These are phyloP conservation scores for Zaprionus gabonicus DNA, from an alignment of 1,140 invertebrate species.

Conservation along the genomic window DNA sequence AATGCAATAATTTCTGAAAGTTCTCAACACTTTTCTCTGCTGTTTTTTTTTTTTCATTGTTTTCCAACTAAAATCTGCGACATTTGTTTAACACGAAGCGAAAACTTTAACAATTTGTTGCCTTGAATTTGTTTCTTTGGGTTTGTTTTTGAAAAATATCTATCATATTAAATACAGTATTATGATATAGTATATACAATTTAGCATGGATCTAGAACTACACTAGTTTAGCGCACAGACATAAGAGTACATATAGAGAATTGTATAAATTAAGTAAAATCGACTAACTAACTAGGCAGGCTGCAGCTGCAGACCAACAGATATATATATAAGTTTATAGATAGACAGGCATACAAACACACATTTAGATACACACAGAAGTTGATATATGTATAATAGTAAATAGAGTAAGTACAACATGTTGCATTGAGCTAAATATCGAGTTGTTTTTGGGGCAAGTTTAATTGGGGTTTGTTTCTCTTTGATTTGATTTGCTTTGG, in stretches of 20 bases:
- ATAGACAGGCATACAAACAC: conserved; percentile 29
- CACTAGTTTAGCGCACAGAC: conserved; percentile 6
- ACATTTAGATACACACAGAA: conserved; percentile 27
- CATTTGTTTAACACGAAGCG: conserved; percentile 59
- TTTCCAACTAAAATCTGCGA: conserved; percentile 11
- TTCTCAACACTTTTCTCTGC: conserved; percentile 34
- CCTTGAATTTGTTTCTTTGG: conserved; percentile 32
- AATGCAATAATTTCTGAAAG: conserved; percentile 58
- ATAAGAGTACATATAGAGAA: conserved; percentile 24
- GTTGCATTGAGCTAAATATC: conserved; percentile 37
- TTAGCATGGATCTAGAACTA: conserved; percentile 6
- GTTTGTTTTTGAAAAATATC: conserved; percentile 48
- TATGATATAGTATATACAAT: conserved; percentile 30
- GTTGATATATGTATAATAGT: background rate
- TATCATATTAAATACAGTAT: conserved; percentile 12
- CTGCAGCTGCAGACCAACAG: background rate
- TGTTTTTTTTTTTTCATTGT: conserved; percentile 8
- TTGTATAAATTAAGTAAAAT: conserved; percentile 43
- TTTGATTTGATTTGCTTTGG: conserved; percentile 15
- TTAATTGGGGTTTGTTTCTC: conserved; percentile 4
- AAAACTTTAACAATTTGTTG: conserved; percentile 50
- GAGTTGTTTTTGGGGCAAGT: conserved; percentile 8
- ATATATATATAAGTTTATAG: background rate
- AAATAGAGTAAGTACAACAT: conserved; percentile 29
- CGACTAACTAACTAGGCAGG: conserved; percentile 56